phyloP scores from a whole-genome alignment of 2,113 vertebrate genomes.

The Melanerpes formicivorus region DNA sequence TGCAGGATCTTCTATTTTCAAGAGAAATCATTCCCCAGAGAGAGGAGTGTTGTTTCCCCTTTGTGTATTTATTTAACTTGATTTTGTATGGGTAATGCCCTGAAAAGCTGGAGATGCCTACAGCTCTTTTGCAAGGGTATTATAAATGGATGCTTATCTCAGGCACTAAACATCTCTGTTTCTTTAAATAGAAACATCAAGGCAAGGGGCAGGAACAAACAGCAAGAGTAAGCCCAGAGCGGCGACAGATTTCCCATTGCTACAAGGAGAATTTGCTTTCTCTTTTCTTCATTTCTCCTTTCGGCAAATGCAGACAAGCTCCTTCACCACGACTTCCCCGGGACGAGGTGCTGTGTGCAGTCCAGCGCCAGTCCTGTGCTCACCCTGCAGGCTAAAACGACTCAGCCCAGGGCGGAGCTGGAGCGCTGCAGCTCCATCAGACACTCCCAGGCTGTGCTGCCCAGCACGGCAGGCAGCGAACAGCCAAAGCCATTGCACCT shows the following conservation, averaged over 20 bases:
- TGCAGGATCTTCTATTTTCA: background rate
- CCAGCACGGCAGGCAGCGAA: background rate
- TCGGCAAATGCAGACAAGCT: background rate
- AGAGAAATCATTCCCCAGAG: conserved; percentile 17
- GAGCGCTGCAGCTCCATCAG: accelerated
- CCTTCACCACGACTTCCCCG: accelerated
- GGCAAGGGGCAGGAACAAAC: background rate
- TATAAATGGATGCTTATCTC: conserved; percentile 41
- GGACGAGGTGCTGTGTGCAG: background rate
- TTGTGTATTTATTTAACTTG: conserved; percentile 26
- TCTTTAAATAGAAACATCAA: conserved; percentile 50
- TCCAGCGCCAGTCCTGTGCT: background rate
- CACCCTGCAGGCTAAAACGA: accelerated
- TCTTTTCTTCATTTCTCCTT: background rate
- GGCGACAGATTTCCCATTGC: background rate
- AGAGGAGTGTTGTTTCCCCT: conserved; percentile 4
- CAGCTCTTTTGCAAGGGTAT: background rate
- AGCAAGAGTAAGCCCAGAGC: background rate
- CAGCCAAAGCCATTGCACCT: background rate
- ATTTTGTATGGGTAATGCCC: conserved; percentile 8
- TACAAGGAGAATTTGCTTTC: background rate
- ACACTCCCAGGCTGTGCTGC: accelerated
- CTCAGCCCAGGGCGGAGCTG: background rate
- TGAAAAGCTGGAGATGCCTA: conserved; percentile 15
- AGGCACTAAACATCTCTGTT: conserved; percentile 18